These are phyloP conservation scores for Artibeus lituratus DNA, from an alignment of 2,797 vertebrate genomes.

Conservation along the genomic window DNA sequence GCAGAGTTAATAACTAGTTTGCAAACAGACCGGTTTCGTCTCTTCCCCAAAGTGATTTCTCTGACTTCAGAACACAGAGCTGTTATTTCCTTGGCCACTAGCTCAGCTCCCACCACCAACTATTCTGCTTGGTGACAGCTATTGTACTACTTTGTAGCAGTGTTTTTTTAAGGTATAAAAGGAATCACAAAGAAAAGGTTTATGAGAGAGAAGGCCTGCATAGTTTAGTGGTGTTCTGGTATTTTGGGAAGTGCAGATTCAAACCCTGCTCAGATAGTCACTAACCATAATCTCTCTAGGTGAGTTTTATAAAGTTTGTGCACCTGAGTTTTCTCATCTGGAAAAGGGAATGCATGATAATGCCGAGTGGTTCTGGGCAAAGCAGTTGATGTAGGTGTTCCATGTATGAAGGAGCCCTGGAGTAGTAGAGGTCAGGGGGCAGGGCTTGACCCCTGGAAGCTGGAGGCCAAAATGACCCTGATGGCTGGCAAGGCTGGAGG, in stretches of 20 bases:
- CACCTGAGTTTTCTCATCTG: background rate
- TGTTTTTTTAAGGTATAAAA: background rate
- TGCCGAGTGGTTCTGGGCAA: background rate
- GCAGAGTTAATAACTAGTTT: conserved; percentile 57
- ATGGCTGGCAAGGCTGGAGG: background rate
- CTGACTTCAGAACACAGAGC: background rate
- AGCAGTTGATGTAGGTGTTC: background rate
- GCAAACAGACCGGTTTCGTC: conserved; percentile 13
- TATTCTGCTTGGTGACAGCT: background rate
- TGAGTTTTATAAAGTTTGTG: background rate
- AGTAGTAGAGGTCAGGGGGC: background rate
- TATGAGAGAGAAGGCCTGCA: background rate
- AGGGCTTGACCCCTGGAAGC: background rate
- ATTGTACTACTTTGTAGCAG: background rate
- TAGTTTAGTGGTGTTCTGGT: background rate
- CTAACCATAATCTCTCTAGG: background rate
- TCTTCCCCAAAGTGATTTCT: conserved; percentile 30
- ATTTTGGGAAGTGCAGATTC: background rate
- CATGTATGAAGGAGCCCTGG: background rate
- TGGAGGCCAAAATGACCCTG: background rate
- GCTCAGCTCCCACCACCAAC: background rate
- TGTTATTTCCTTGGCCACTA: background rate
- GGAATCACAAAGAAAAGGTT: background rate
- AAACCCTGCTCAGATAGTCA: background rate
- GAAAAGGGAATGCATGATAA: background rate